A percentile compares a stretch with the other conserved stretches of the same genome.
Evolutionary conservation across 2,888 invertebrate species (phyloP).

Genomic region (Lycaena phlaeas): DNA sequence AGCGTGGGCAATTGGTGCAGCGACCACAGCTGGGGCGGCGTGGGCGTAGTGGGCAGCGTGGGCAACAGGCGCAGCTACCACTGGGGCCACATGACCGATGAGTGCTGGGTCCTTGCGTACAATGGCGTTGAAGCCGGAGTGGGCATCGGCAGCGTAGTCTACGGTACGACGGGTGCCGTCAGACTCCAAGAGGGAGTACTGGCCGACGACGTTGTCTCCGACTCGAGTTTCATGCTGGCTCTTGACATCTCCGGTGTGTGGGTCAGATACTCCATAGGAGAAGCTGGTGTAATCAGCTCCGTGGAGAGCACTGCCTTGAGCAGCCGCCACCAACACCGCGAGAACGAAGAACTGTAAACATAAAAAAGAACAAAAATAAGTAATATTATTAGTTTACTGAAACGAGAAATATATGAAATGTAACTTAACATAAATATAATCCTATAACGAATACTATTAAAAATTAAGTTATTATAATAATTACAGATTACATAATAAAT

Average conservation of each 20-base stretch:
- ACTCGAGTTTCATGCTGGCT: constrained; percentile 75
- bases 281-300: constrained; percentile 57
- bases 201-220: constrained; percentile 74
- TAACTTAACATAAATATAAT: no score
- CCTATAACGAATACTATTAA: no score
- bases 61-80: constrained; percentile 23
- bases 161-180: constrained; percentile 77
- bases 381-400: no score
- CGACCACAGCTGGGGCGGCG: constrained; percentile 22
- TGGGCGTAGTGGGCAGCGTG: constrained; percentile 24
- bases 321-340: constrained; percentile 56
- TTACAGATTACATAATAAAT: no score
- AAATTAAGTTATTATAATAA: no score
- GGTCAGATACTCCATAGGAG: constrained; percentile 60
- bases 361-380: no score
- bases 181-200: constrained; percentile 68
- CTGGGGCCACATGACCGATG: constrained; percentile 31
- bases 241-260: constrained; percentile 62
- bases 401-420: no score
- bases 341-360: constrained; percentile 56
- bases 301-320: constrained; percentile 50
- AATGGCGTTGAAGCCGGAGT: constrained; percentile 72
- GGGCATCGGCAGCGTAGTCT: constrained; percentile 70
- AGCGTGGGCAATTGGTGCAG: constrained; percentile 30
- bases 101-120: constrained; percentile 63